A percentile compares a stretch with the other conserved stretches of the same genome.
Conservation (phyloP, 2,113 vertebrate genomes). For the Prionailurus viverrinus region DNA sequence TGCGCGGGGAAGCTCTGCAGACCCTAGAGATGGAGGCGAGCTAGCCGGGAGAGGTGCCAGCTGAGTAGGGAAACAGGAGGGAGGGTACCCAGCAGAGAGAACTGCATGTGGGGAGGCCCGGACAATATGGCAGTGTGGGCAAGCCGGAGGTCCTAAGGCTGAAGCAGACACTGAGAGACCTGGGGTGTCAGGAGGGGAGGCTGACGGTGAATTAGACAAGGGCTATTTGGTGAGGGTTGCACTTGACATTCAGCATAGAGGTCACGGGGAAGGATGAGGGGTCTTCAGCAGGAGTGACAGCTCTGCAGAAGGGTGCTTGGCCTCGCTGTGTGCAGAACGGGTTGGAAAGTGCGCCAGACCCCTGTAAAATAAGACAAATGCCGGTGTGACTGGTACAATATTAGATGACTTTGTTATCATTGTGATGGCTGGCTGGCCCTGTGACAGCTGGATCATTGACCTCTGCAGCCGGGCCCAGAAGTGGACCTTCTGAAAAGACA, state of each 20-base stretch:
- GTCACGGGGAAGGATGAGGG: accelerated
- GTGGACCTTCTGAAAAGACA: background rate
- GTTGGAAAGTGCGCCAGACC: background rate
- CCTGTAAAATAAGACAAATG: background rate
- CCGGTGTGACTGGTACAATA: background rate
- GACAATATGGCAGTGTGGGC: accelerated
- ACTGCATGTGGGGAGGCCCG: background rate
- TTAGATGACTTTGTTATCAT: background rate
- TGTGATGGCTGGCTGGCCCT: background rate
- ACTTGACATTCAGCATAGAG: background rate
- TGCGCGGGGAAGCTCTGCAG: background rate
- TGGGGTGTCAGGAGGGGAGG: accelerated
- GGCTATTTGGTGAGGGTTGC: background rate
- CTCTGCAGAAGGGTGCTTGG: background rate
- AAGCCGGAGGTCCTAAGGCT: background rate
- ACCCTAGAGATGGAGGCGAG: background rate
- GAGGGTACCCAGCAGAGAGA: background rate
- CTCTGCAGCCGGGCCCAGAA: background rate
- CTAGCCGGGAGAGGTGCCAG: background rate
- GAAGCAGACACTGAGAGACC: background rate
- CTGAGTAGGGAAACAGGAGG: background rate
- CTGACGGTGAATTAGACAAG: background rate
- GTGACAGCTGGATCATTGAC: background rate
- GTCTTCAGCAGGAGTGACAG: no score
- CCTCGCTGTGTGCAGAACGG: background rate